Conservation (phyloP, 2,113 vertebrate genomes). For the Otis tarda region DNA sequence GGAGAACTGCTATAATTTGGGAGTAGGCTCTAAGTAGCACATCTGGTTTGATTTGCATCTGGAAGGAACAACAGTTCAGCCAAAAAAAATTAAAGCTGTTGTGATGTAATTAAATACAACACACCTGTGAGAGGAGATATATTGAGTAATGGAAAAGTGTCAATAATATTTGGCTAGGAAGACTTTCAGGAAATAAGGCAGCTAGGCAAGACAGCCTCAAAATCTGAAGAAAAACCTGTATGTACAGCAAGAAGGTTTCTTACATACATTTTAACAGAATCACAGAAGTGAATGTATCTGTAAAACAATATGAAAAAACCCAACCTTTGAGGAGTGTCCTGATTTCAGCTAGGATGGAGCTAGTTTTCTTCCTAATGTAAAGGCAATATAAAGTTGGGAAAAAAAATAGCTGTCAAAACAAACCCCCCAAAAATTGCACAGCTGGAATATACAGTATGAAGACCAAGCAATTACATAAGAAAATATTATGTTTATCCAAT, state of each 20-base stretch:
- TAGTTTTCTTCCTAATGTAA: too few species aligned
- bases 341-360: too few species aligned
- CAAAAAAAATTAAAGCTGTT: neutral
- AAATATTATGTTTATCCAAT: neutral
- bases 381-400: neutral
- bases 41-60: constrained; percentile 16
- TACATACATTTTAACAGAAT: neutral
- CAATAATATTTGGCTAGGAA: neutral
- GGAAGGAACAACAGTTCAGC: neutral
- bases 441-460: neutral
- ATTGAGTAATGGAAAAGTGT: neutral
- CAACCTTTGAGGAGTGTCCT: neutral
- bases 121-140: neutral
- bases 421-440: neutral
- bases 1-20: neutral
- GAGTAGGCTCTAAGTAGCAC: neutral
- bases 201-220: neutral
- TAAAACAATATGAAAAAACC: neutral
- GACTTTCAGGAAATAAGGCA: constrained; percentile 4
- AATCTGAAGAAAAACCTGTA: neutral
- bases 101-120: constrained; percentile 4
- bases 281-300: neutral
- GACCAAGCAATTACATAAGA: neutral
- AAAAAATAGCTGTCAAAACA: neutral
- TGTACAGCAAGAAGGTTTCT: neutral